These are phyloP conservation scores for Cebus imitator DNA, from an alignment of 2,113 vertebrate genomes.

Conservation along the genomic window DNA sequence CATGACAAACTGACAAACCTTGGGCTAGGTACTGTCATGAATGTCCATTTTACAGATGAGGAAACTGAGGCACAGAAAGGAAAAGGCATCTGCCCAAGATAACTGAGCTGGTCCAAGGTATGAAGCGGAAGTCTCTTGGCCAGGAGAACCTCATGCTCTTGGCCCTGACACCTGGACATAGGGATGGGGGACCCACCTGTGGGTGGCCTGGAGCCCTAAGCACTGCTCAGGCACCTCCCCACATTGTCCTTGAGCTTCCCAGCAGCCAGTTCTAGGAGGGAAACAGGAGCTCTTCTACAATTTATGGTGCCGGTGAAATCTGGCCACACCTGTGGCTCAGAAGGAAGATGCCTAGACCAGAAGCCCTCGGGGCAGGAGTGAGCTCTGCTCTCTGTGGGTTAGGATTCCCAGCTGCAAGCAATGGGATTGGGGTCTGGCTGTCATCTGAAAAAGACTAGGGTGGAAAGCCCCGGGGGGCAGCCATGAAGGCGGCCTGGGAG, in stretches of 20 bases:
- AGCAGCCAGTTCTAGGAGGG: background rate
- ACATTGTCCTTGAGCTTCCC: background rate
- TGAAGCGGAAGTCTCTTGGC: background rate
- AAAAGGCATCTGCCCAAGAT: background rate
- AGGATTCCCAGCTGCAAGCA: background rate
- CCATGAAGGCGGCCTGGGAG: background rate
- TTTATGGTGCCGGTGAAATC: fast-evolving
- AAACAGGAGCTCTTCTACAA: fast-evolving
- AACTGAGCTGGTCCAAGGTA: too few relatives aligned
- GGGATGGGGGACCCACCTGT: background rate
- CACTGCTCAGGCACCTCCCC: fast-evolving
- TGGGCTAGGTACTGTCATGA: fast-evolving
- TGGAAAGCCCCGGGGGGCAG: background rate
- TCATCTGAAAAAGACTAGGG: fast-evolving
- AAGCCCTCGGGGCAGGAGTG: fast-evolving
- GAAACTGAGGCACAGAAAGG: background rate
- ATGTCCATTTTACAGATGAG: background rate
- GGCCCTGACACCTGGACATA: too few relatives aligned
- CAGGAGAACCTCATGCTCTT: fast-evolving
- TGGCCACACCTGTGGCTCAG: background rate
- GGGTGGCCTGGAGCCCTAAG: background rate
- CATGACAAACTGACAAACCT: fast-evolving
- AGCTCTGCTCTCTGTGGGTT: fast-evolving
- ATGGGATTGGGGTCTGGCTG: background rate
- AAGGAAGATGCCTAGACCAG: background rate